Evolutionary conservation across 2,888 invertebrate species (phyloP), one percentile per base, ranked within the genome.

Genomic region (Andrena hattorfiana): DNA sequence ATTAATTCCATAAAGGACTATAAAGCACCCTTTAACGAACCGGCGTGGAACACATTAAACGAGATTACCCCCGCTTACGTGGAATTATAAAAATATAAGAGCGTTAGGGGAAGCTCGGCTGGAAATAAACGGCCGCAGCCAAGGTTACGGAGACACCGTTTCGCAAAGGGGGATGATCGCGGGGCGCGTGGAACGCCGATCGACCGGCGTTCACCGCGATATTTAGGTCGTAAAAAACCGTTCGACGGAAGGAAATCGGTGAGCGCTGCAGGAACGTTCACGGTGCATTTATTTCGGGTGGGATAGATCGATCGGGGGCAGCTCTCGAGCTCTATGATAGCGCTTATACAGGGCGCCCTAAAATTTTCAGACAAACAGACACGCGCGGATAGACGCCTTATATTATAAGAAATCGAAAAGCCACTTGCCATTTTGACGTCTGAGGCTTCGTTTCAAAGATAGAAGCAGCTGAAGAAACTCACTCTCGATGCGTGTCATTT

Each of bases 11-110:
- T 54, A 66, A 84, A 76, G 66, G 69, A 56, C 75, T 30, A 70
- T 62, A 64, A 78, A 78, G 72, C 26, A 75, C 56, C 78, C 78
- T 63, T 84, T 79, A 79, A 75, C 75, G 83, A 75, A 83, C 63
- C 76, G 62, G 56, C 49, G 78, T 66, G 74, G 63, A 60, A 67
- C 42, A 69, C 68, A 78, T 78, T 71, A 64, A 54, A 72, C 54
- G 64, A 62, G 78, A 83, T 76, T 76, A 79, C 42, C 51, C 42
- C 42, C 60, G 83, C 64, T 74, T 75, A 51, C 69, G 76, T 63
- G 69, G 73, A 73, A 79, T 83, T 72, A 79, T 72, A 83, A 84
- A 84, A 79, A 79, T 84, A 76, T 62, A 60, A 66, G 49, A 76
- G 26, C 68, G 70, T 83, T 62, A 63, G 71, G 79, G 83, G 66